These are phyloP conservation scores for Octopus bimaculoides DNA, from an alignment of 1,140 invertebrate species.

Conservation along the genomic window DNA sequence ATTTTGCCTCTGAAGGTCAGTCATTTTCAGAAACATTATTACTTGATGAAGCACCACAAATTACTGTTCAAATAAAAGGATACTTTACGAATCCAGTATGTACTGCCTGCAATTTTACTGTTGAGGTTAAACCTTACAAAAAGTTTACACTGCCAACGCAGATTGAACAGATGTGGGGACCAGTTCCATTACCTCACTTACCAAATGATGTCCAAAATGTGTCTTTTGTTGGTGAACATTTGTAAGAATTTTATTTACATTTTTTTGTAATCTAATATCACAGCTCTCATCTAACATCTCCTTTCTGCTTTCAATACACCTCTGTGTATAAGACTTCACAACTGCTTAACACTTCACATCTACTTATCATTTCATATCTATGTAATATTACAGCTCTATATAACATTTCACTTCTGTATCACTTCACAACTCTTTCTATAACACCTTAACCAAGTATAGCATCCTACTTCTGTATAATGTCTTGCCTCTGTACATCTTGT, in stretches of 20 bases:
- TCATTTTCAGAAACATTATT: background rate
- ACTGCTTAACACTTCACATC: too few relatives aligned
- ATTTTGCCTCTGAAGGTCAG: background rate
- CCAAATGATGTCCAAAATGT: slow-evolving; percentile 40
- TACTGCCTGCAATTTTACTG: slow-evolving; percentile 16
- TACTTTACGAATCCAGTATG: background rate
- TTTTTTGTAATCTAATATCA: too few relatives aligned
- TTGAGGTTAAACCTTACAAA: slow-evolving; percentile 30
- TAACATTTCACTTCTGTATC: too few relatives aligned
- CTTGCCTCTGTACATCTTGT: too few relatives aligned
- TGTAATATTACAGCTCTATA: too few relatives aligned
- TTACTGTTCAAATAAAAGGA: background rate
- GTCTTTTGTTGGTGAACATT: slow-evolving; percentile 52
- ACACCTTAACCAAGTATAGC: too few relatives aligned
- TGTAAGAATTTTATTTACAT: slow-evolving; percentile 29
- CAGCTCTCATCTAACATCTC: too few relatives aligned
- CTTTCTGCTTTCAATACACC: too few relatives aligned
- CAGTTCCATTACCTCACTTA: slow-evolving; percentile 42
- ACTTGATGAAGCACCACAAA: background rate
- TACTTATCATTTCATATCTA: too few relatives aligned
- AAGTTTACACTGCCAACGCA: slow-evolving; percentile 49
- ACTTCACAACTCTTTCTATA: too few relatives aligned
- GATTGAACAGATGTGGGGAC: slow-evolving; percentile 50
- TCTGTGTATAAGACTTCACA: too few relatives aligned
- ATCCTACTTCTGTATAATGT: too few relatives aligned